A percentile compares a stretch with the other conserved stretches of the same genome.
phyloP scores from a whole-genome alignment of 2,888 invertebrate species.

The Julus scanicus region DNA sequence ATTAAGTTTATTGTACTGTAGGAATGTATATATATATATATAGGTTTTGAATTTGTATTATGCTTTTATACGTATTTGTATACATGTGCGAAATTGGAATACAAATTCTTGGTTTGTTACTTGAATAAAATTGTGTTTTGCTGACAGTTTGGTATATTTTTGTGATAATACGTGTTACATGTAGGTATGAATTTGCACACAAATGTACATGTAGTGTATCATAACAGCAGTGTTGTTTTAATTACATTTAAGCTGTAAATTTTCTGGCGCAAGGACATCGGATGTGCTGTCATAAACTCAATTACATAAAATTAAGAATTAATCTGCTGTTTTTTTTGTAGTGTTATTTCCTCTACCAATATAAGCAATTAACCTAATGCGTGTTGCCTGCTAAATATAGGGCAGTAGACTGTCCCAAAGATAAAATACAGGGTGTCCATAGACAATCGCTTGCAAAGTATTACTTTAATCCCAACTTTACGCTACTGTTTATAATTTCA shows the following conservation, averaged over 20 bases:
- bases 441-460: background rate
- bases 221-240: background rate
- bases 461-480: background rate
- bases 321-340: background rate
- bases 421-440: background rate
- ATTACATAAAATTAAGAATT: background rate
- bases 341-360: background rate
- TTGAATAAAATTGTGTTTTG: too few relatives aligned
- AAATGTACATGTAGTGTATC: too few relatives aligned
- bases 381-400: background rate
- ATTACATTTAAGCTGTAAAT: background rate
- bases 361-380: background rate
- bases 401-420: background rate
- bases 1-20: too few relatives aligned
- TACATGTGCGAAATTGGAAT: too few relatives aligned
- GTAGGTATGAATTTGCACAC: too few relatives aligned
- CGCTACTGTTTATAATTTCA: background rate
- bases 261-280: background rate
- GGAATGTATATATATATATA: too few relatives aligned
- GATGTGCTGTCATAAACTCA: slow-evolving; percentile 22
- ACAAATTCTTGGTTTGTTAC: too few relatives aligned
- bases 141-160: too few relatives aligned
- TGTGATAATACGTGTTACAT: too few relatives aligned
- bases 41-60: too few relatives aligned
- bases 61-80: too few relatives aligned